Conservation (phyloP, 1,140 invertebrate species). For the Anoplolepis gracilipes region DNA sequence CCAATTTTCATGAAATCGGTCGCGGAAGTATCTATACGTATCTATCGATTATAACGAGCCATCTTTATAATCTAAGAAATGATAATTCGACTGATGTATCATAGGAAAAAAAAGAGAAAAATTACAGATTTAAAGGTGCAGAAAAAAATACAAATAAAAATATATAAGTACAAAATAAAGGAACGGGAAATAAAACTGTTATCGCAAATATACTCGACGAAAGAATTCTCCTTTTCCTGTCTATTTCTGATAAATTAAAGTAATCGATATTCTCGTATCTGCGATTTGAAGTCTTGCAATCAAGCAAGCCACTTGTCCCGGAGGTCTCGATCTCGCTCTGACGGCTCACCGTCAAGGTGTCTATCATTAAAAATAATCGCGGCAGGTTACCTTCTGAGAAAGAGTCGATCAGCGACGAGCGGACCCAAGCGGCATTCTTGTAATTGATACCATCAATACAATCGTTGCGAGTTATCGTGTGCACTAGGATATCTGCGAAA, state of each 20-base stretch:
- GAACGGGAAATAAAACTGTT: neutral
- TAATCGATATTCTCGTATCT: slow-evolving; percentile 6
- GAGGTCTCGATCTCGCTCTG: slow-evolving; percentile 48
- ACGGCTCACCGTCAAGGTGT: slow-evolving; percentile 46
- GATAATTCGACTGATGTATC: neutral
- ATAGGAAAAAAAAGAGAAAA: neutral
- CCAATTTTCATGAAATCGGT: slow-evolving; percentile 43
- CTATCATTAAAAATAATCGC: slow-evolving; percentile 57
- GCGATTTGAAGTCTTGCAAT: slow-evolving; percentile 36
- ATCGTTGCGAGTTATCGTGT: slow-evolving; percentile 38
- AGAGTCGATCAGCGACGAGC: slow-evolving; percentile 42
- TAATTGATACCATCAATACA: slow-evolving; percentile 53
- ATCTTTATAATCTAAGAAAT: slow-evolving; percentile 9
- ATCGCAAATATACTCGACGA: neutral
- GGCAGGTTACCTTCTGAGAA: slow-evolving; percentile 54
- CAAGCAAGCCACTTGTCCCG: slow-evolving; percentile 18
- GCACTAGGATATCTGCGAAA: slow-evolving; percentile 50
- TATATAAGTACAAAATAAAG: neutral
- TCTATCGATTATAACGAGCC: slow-evolving; percentile 39
- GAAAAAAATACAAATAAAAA: neutral
- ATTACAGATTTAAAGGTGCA: neutral
- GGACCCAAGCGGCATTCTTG: slow-evolving; percentile 38
- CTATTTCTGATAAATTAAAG: neutral
- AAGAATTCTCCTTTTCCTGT: neutral
- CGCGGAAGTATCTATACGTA: slow-evolving; percentile 33